Conservation (phyloP, 2,888 invertebrate genomes). For the Steinernema scapterisci region DNA sequence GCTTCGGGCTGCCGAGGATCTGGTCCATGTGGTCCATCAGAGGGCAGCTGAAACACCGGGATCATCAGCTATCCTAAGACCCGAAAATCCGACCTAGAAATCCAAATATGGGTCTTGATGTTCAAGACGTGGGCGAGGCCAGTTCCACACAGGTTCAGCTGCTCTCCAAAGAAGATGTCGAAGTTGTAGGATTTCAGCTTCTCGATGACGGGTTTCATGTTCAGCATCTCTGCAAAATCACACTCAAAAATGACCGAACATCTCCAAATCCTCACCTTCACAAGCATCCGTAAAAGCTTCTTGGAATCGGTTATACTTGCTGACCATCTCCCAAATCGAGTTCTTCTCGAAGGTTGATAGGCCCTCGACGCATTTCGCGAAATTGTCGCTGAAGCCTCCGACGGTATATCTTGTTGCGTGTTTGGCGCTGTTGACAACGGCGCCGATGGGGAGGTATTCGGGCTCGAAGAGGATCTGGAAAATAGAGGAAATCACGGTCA, state of each 20-base stretch:
- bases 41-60: constrained; percentile 21
- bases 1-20: neutral
- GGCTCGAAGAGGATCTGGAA: constrained; percentile 12
- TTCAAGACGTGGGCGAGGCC: neutral
- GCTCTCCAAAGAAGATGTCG: constrained; percentile 10
- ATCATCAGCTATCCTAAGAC: neutral
- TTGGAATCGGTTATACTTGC: neutral
- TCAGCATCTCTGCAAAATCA: neutral
- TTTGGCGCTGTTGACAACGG: neutral
- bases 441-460: neutral
- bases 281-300: neutral
- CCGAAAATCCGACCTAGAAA: neutral
- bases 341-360: neutral
- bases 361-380: neutral
- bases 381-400: neutral
- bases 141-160: neutral
- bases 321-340: neutral
- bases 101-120: constrained; percentile 27
- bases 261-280: constrained; percentile 16
- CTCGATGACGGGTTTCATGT: neutral
- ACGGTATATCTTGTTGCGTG: neutral
- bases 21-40: constrained; percentile 11
- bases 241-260: neutral
- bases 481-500: too few relatives aligned
- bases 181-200: neutral